Evolutionary conservation across 2,113 vertebrate genomes (phyloP).

Genomic region (Sciurus niger): DNA sequence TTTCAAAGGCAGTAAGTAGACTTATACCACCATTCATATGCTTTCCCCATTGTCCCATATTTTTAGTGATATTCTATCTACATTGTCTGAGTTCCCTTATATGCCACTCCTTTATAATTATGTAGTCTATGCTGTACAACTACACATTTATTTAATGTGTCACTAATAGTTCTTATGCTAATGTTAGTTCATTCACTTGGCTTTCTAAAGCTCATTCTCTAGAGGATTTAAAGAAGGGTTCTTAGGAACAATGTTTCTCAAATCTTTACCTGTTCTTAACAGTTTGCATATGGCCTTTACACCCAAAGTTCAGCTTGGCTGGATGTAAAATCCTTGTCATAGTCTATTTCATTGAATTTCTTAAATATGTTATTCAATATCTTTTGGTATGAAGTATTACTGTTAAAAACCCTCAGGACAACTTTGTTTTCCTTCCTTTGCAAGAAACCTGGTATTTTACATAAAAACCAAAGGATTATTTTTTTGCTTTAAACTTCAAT

Average conservation of each 20-base stretch:
- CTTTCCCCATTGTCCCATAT: not conserved
- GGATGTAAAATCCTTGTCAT: not conserved
- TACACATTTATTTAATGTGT: not conserved
- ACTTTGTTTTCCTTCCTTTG: not conserved
- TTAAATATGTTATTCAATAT: not conserved
- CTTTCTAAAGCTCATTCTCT: not conserved
- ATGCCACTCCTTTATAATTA: not conserved
- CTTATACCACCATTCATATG: not conserved
- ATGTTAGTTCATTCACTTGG: not conserved
- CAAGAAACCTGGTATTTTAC: not conserved
- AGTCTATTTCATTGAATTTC: not conserved
- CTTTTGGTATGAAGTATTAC: not conserved
- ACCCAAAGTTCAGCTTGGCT: not conserved
- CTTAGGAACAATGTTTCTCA: not conserved
- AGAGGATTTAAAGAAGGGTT: not conserved
- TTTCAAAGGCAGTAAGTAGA: not conserved
- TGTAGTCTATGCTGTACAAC: not conserved
- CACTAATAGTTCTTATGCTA: not conserved
- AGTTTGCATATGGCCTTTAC: not conserved
- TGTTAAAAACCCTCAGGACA: not conserved
- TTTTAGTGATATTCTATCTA: not conserved
- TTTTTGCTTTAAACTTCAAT: not conserved
- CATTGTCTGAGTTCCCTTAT: not conserved
- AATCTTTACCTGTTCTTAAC: not conserved
- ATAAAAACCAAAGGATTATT: not conserved